Evolutionary conservation across 2,888 invertebrate genomes (phyloP), one percentile per base, ranked within the genome.

Genomic region (Limnephilus lunatus): DNA sequence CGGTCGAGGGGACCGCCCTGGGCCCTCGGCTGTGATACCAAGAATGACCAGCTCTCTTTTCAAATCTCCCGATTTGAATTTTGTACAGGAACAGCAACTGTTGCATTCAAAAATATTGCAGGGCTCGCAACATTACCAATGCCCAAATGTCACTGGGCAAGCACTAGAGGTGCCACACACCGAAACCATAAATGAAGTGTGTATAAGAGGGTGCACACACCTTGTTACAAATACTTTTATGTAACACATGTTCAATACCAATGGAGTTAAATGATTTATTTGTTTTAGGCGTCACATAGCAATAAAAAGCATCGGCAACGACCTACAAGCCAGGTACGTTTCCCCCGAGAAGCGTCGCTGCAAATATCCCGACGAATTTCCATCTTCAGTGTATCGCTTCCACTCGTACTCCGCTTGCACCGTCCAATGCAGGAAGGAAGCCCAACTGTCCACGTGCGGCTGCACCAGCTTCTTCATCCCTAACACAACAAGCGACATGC

Each of bases 381-480:
- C 96, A 93, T 93, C 96, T 88, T 94, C 95, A 81, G 97, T 97
- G 0, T 97, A 97, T 94, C 95, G 95, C 0, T 96, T 96, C 94
- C 98, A 98, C 94, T 98, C 98, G 89, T 97, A 96, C 94, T 97
- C 97, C 68, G 97, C 97, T 0, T 98, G 98, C 94, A 97, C 97
- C 11, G 97, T 98, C 0, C 97, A 98, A 94, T 98, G 98, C 94
- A 96, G 98, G 90, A 97, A 97, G 94, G 96, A 97, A 91, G 97
- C 97, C 0, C 97, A 98, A 94, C 94, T 97, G 25, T 94, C 95
- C 82, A 94, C 96, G 12, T 98, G 98, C 94, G 97, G 97, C 94
- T 98, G 98, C 94, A 97, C 97, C 3, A 97, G 97, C 94, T 97
- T 97, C 94, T 96, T 97, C 92, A 97, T 97, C 95, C 98, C 98